Conservation (phyloP, 2,797 vertebrate genomes). For the Crenuchus spilurus region DNA sequence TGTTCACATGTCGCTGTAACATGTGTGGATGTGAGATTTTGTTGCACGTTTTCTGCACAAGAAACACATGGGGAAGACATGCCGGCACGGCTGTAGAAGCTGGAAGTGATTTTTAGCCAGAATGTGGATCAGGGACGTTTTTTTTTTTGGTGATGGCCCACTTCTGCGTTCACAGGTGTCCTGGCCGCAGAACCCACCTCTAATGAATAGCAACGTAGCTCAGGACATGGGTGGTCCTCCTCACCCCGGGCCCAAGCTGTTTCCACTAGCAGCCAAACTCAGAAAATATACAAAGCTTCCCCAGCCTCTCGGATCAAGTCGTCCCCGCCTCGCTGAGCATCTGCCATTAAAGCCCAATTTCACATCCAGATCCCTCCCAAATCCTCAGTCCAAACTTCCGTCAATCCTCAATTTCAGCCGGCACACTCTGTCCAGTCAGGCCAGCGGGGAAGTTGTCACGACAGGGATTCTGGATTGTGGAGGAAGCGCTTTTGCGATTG, state of each 20-base stretch:
- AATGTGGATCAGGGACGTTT: constrained; percentile 21
- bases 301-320: constrained; percentile 47
- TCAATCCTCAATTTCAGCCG: constrained; percentile 60
- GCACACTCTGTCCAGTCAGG: constrained; percentile 55
- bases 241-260: constrained; percentile 44
- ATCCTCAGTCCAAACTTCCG: constrained; percentile 66
- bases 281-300: constrained; percentile 72
- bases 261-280: constrained; percentile 56
- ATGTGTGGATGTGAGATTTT: constrained; percentile 30
- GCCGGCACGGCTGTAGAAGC: constrained; percentile 59
- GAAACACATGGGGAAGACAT: constrained; percentile 71
- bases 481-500: constrained; percentile 49
- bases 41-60: constrained; percentile 61
- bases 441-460: constrained; percentile 42
- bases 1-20: constrained; percentile 32
- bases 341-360: constrained; percentile 67
- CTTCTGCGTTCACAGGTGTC: constrained; percentile 59
- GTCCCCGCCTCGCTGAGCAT: constrained; percentile 45
- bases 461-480: constrained; percentile 19
- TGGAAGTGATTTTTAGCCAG: constrained; percentile 70
- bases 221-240: constrained; percentile 76
- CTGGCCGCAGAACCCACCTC: constrained; percentile 75
- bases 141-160: constrained; percentile 31
- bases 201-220: constrained; percentile 72
- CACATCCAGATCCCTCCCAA: constrained; percentile 60